Evolutionary conservation across 1,140 invertebrate species (phyloP).

Genomic region (Hyposmocoma kahamanoa): DNA sequence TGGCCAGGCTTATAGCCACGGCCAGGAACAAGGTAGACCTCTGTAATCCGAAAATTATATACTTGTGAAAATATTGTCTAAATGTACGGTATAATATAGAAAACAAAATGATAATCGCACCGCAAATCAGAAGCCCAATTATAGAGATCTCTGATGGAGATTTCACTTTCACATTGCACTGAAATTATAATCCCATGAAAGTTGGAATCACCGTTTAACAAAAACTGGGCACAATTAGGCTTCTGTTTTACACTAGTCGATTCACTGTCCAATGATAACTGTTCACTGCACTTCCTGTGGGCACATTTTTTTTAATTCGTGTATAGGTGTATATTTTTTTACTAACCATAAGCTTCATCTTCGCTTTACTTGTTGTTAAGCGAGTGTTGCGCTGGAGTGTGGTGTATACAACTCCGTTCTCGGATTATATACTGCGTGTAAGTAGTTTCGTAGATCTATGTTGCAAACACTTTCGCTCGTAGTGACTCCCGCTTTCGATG

Average conservation of each 20-base stretch:
- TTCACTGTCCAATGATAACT: slow-evolving; percentile 2
- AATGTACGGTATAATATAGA: too few relatives aligned
- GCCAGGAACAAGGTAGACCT: slow-evolving; percentile 66
- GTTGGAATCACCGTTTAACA: neutral
- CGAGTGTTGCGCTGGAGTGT: slow-evolving; percentile 64
- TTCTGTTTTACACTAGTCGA: neutral
- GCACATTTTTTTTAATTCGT: neutral
- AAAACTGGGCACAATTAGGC: neutral
- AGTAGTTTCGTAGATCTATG: slow-evolving; percentile 51
- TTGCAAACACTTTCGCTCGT: slow-evolving; percentile 64
- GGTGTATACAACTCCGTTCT: slow-evolving; percentile 17
- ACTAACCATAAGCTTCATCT: slow-evolving; percentile 67
- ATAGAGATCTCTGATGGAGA: neutral
- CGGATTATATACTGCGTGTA: slow-evolving; percentile 59
- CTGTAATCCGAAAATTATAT: slow-evolving; percentile 37
- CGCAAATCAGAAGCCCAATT: slow-evolving; percentile 1
- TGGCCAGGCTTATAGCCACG: slow-evolving; percentile 69
- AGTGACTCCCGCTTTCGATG: slow-evolving; percentile 21
- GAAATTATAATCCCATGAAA: neutral
- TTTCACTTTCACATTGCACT: neutral
- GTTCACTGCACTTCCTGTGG: neutral
- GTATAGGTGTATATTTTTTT: slow-evolving; percentile 12
- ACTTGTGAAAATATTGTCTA: too few relatives aligned
- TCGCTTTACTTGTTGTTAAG: slow-evolving; percentile 60
- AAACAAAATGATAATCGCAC: neutral